phyloP scores from a whole-genome alignment of 2,113 vertebrate genomes.

The Pangasianodon hypophthalmus region DNA sequence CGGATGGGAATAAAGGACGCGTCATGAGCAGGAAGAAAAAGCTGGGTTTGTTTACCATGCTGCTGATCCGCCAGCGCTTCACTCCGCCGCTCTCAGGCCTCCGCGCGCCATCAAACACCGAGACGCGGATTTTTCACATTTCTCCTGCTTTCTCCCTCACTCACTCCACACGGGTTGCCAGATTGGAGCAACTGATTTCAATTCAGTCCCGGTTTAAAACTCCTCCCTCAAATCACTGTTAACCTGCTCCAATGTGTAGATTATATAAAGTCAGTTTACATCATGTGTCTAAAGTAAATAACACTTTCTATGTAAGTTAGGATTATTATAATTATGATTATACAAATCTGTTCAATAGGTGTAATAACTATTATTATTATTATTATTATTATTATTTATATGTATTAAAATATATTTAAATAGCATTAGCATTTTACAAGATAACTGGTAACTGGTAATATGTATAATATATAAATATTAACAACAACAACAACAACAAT shows the following conservation, averaged over 20 bases:
- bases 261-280: not conserved
- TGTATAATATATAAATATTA: too few species aligned
- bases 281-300: not conserved
- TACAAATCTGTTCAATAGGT: not conserved
- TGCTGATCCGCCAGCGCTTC: slow-evolving; percentile 64
- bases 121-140: slow-evolving; percentile 72
- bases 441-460: too few species aligned
- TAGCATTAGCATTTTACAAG: too few species aligned
- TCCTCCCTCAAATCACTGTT: not conserved
- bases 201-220: not conserved
- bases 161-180: slow-evolving; percentile 20
- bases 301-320: not conserved
- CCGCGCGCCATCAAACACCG: slow-evolving; percentile 76
- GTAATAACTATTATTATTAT: too few species aligned
- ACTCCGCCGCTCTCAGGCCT: slow-evolving; percentile 74
- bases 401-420: too few species aligned
- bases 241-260: not conserved
- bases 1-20: not conserved
- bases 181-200: not conserved
- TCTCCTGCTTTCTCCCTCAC: slow-evolving; percentile 62
- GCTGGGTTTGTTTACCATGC: slow-evolving; percentile 23
- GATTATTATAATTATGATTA: not conserved
- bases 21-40: slow-evolving; percentile 1
- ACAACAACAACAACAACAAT: too few species aligned
- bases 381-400: too few species aligned